Percentiles rank a stretch among this genome's conserved stretches.
phyloP scores from a whole-genome alignment of 2,113 vertebrate species.

The Ictidomys tridecemlineatus region DNA sequence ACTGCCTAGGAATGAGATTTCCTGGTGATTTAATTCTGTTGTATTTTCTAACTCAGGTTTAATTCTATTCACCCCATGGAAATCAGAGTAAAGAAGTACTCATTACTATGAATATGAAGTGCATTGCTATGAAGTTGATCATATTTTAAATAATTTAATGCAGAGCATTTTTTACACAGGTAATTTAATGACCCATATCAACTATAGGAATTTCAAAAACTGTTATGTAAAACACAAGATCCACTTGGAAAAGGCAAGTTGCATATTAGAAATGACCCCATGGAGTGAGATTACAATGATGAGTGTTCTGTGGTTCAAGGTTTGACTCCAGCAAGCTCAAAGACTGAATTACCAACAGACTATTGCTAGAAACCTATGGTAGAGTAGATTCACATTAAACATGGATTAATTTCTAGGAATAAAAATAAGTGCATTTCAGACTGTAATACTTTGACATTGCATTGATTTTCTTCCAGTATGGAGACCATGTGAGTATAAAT shows the following conservation, averaged over 20 bases:
- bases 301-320: neutral
- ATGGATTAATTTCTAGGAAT: neutral
- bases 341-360: neutral
- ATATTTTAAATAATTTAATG: constrained; percentile 67
- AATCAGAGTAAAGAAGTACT: neutral
- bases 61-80: constrained; percentile 56
- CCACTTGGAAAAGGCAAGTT: neutral
- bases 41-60: constrained; percentile 53
- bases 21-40: constrained; percentile 65
- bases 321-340: neutral
- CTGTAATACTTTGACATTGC: neutral
- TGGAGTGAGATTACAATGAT: neutral
- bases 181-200: constrained; percentile 54
- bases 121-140: neutral
- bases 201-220: constrained; percentile 49
- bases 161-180: neutral
- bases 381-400: neutral
- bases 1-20: constrained; percentile 50
- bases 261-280: neutral
- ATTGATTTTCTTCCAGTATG: neutral
- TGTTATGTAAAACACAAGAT: neutral
- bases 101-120: constrained; percentile 12
- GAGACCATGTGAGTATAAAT: neutral
- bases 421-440: neutral
- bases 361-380: neutral